Evolutionary conservation across 2,113 vertebrate species (phyloP), one percentile per base, ranked within the genome.

Genomic region (Abramis brama): DNA sequence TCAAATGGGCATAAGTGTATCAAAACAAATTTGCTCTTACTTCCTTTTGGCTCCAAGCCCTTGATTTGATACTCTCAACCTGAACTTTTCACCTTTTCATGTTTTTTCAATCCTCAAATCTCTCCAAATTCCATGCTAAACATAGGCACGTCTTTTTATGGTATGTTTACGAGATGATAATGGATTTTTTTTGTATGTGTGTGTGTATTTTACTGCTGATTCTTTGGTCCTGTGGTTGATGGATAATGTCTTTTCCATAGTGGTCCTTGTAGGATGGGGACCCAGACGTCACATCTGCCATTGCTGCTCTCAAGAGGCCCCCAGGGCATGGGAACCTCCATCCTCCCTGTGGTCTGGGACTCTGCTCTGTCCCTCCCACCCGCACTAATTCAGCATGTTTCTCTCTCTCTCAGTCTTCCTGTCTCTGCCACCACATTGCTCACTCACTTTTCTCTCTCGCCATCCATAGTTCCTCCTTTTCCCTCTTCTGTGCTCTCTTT

Each of bases 201-300:
- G 79, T 82, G 71, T 64, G 50, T 75, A 15, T 71, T 19, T n/a
- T 70, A 78, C 82, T 81, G 59, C 13, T 39, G 79, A 86, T 57
- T 86, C 21, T 30, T 50, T 79, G 74, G 76, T 47, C 39, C 11
- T 33, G 21, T 45, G 74, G 62, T 89, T 92, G 89, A 93, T 90
- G 85, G 79, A 91, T 89, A 57, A 68, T 87, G 70, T 59, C 39
- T 86, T 89, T 80, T 82, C 30, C 11, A 83, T 79, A 71, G 62
- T 75, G 90, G 68, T 30, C 87, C 86, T 81, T 55, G 45, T 36
- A 86, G 76, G 39, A 86, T 74, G 47, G 33, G 30, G 64, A 66
- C 88, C 91, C 91, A 94, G 92, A 94, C 93, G 89, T 93, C 92
- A 94, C 94, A 95, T 94, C 94, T 95, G 94, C 92, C 92, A 91